phyloP scores from a whole-genome alignment of 2,888 invertebrate species.

The Platycheirus rosarum region DNA sequence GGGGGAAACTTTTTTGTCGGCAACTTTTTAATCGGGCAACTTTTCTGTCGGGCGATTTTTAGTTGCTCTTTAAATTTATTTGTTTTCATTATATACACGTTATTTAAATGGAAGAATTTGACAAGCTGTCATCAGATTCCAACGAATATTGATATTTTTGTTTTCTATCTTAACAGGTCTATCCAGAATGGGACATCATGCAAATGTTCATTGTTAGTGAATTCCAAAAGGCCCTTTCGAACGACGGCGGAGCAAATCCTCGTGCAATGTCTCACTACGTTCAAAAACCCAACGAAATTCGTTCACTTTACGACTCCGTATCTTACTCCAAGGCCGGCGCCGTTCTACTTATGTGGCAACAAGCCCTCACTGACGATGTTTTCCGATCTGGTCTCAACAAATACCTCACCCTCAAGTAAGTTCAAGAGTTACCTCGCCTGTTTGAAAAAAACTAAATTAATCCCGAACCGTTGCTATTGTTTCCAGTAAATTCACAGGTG shows the following conservation, averaged over 20 bases:
- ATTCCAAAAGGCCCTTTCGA: conserved; percentile 87
- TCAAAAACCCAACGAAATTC: conserved; percentile 91
- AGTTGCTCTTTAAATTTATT: too few relatives aligned
- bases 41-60: too few relatives aligned
- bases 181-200: conserved; percentile 87
- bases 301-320: conserved; percentile 91
- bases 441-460: too few relatives aligned
- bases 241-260: conserved; percentile 89
- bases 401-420: conserved; percentile 74
- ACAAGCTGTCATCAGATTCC: too few relatives aligned
- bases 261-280: conserved; percentile 93
- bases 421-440: too few relatives aligned
- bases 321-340: conserved; percentile 95
- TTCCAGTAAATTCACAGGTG: conserved; percentile 76
- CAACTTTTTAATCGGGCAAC: too few relatives aligned
- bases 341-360: conserved; percentile 80
- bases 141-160: too few relatives aligned
- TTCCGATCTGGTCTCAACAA: conserved; percentile 79
- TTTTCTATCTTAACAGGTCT: conserved; percentile 82
- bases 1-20: too few relatives aligned
- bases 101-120: too few relatives aligned
- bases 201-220: conserved; percentile 90
- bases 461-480: neutral
- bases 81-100: too few relatives aligned
- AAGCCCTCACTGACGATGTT: conserved; percentile 79